These are phyloP conservation scores for Leptopilina boulardi DNA, from an alignment of 1,140 invertebrate species.

Conservation along the genomic window DNA sequence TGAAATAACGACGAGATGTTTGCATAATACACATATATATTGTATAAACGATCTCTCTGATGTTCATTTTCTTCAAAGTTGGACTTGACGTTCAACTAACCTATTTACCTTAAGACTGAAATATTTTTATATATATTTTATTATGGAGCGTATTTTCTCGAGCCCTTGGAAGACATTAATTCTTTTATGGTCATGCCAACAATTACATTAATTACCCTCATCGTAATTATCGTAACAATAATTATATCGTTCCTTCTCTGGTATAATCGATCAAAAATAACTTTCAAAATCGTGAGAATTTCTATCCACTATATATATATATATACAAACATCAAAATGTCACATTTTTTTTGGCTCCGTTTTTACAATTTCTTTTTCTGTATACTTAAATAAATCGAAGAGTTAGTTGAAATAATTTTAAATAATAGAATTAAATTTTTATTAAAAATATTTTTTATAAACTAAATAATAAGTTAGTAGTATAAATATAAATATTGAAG, in stretches of 20 bases:
- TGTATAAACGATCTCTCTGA: conserved; percentile 19
- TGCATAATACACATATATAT: conserved; percentile 24
- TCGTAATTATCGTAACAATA: conserved; percentile 24
- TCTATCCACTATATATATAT: not conserved
- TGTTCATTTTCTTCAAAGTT: conserved; percentile 2
- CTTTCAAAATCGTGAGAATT: not conserved
- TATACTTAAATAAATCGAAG: too few species aligned
- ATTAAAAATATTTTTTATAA: too few species aligned
- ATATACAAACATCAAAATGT: too few species aligned
- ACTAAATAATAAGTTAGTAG: too few species aligned
- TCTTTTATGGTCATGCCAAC: conserved; percentile 6
- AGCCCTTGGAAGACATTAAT: conserved; percentile 15
- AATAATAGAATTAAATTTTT: too few species aligned
- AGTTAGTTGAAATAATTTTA: too few species aligned
- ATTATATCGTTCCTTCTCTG: conserved; percentile 11
- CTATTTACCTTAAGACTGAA: conserved; percentile 20
- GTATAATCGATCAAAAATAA: not conserved
- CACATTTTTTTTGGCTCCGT: not conserved
- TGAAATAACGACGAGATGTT: conserved; percentile 30
- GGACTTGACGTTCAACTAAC: conserved; percentile 7
- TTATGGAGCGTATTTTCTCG: conserved; percentile 12
- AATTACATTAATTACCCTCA: conserved; percentile 26
- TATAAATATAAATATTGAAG: too few species aligned
- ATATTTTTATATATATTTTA: not conserved
- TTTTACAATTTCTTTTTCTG: too few species aligned